phyloP scores from a whole-genome alignment of 1,140 invertebrate genomes.

The Luehdorfia chinensis region DNA sequence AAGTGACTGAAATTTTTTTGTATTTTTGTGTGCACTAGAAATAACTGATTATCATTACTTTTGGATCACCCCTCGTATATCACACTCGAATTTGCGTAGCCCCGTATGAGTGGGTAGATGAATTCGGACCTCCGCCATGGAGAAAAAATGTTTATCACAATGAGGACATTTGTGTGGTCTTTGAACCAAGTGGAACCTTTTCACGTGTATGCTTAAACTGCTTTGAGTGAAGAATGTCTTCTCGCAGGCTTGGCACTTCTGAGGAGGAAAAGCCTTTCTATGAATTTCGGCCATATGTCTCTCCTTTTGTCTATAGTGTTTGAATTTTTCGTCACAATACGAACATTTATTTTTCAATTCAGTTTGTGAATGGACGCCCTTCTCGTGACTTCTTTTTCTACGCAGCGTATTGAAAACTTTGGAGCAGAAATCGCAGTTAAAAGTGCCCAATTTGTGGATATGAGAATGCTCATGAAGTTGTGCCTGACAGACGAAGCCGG shows the following conservation, averaged over 20 bases:
- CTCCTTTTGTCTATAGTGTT: neutral
- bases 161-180: neutral
- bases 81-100: neutral
- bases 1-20: too few species aligned
- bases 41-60: too few species aligned
- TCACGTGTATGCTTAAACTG: neutral
- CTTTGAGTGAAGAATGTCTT: slow-evolving; percentile 1
- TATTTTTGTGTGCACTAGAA: too few species aligned
- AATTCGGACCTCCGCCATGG: neutral
- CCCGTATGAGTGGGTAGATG: neutral
- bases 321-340: neutral
- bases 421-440: slow-evolving; percentile 30
- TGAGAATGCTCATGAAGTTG: neutral
- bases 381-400: slow-evolving; percentile 30
- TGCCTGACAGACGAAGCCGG: slow-evolving; percentile 19
- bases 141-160: neutral
- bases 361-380: slow-evolving; percentile 16
- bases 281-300: neutral
- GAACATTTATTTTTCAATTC: neutral
- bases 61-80: neutral
- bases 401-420: slow-evolving; percentile 29
- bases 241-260: slow-evolving; percentile 18
- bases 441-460: slow-evolving; percentile 27
- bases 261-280: neutral
- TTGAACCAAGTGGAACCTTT: neutral